phyloP scores from a whole-genome alignment of 2,113 vertebrate genomes.

The Lynx canadensis region DNA sequence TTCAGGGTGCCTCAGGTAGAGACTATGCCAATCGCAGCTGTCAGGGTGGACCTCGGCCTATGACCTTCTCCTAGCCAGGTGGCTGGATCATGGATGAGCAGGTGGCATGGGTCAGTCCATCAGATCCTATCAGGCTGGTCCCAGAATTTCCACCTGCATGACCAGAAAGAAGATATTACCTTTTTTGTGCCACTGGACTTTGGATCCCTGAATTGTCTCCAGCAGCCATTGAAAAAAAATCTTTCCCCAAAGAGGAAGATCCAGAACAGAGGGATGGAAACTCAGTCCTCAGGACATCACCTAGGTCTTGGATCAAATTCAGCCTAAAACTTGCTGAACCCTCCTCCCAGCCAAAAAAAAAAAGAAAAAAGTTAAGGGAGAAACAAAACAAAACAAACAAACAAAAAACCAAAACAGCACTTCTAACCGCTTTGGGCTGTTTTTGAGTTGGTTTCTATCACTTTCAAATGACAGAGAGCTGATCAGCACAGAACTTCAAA shows the following conservation, averaged over 20 bases:
- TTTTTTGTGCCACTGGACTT: not conserved
- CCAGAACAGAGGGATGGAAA: not conserved
- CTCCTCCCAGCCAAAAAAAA: not conserved
- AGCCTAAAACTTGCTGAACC: not conserved
- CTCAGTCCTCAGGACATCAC: not conserved
- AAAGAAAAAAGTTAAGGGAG: not conserved
- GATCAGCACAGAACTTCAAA: not conserved
- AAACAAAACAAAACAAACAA: not conserved
- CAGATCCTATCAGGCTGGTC: not conserved
- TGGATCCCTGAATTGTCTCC: not conserved
- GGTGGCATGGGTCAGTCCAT: not conserved
- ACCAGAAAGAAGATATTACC: not conserved
- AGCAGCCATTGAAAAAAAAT: not conserved
- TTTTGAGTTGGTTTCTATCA: not conserved
- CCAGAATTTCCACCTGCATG: not conserved
- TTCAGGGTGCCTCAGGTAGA: not conserved
- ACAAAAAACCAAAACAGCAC: not conserved
- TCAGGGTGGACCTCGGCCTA: not conserved
- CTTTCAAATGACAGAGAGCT: not conserved
- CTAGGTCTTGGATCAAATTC: not conserved
- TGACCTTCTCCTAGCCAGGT: not conserved
- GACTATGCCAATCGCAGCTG: no score
- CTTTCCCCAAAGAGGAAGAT: not conserved
- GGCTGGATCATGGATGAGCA: not conserved
- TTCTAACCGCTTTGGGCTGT: not conserved